phyloP scores from a whole-genome alignment of 1,140 invertebrate species.

The Dendroctonus valens region DNA sequence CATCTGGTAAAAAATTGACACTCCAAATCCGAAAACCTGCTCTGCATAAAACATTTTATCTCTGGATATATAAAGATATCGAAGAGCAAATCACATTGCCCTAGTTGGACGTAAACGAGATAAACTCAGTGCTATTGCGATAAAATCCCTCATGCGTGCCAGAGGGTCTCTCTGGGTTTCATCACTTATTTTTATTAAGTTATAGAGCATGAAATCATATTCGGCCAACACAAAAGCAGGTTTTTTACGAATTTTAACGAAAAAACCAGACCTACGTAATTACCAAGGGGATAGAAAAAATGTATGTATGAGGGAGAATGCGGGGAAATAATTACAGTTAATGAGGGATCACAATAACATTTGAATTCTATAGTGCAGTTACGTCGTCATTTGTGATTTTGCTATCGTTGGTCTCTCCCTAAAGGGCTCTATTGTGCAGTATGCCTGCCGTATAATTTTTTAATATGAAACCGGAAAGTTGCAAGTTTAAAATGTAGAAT shows the following conservation, averaged over 20 bases:
- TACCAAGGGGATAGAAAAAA: conserved; percentile 6
- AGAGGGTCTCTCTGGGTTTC: conserved; percentile 14
- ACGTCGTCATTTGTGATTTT: conserved; percentile 24
- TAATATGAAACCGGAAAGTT: conserved; percentile 25
- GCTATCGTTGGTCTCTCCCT: conserved; percentile 21
- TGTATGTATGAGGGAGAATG: conserved; percentile 10
- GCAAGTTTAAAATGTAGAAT: conserved; percentile 19
- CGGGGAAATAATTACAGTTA: conserved; percentile 27
- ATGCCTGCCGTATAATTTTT: conserved; percentile 16
- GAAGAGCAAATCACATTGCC: conserved; percentile 11
- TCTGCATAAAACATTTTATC: conserved; percentile 18
- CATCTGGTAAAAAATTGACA: conserved; percentile 10
- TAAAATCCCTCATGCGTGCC: conserved; percentile 17
- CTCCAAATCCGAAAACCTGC: conserved; percentile 1
- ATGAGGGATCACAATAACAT: conserved; percentile 24
- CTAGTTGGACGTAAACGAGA: conserved; percentile 9
- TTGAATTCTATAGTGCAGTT: conserved; percentile 27
- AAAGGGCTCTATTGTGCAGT: conserved; percentile 21
- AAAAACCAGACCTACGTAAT: conserved; percentile 8
- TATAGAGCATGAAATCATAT: conserved; percentile 13
- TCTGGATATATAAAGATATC: conserved; percentile 12
- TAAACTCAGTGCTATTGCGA: conserved; percentile 9
- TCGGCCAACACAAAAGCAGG: background rate
- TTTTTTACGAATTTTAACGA: conserved; percentile 12
- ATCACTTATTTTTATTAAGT: conserved; percentile 23